Evolutionary conservation across 2,888 invertebrate genomes (phyloP).

Genomic region (Tyria jacobaeae): DNA sequence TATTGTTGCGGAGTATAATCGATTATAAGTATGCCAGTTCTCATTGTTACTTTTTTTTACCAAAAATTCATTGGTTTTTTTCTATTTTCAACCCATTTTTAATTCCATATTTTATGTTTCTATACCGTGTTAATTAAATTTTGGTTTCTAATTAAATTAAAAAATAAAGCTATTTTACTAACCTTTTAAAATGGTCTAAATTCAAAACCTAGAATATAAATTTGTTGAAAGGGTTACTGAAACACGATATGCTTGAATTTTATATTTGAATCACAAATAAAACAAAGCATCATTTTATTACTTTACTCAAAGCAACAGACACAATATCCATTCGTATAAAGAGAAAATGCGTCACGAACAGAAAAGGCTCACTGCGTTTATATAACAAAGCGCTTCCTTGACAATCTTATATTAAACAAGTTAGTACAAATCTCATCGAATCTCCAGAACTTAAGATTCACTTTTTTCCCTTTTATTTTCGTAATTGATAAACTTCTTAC

Average conservation of each 20-base stretch:
- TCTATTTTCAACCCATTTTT: too few species aligned
- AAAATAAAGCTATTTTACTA: too few species aligned
- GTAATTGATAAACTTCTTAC: constrained; percentile 47
- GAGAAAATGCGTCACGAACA: constrained; percentile 17
- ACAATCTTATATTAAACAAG: constrained; percentile 44
- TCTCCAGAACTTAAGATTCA: constrained; percentile 30
- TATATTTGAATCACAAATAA: constrained; percentile 1
- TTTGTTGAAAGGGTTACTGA: neutral
- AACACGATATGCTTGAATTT: neutral
- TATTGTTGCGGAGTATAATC: too few species aligned
- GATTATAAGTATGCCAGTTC: constrained; percentile 64
- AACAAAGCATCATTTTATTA: constrained; percentile 6
- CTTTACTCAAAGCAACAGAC: constrained; percentile 19
- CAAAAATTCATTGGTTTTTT: too few species aligned
- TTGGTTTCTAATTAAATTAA: too few species aligned
- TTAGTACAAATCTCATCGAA: constrained; percentile 30
- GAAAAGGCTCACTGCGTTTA: constrained; percentile 18
- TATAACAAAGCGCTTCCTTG: constrained; percentile 22
- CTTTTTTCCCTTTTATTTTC: constrained; percentile 44
- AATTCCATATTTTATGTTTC: neutral
- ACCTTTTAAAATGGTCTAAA: too few species aligned
- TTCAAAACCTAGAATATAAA: too few species aligned
- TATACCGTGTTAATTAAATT: too few species aligned
- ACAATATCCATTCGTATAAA: constrained; percentile 17
- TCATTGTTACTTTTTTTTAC: neutral